These are phyloP conservation scores for Pongo abelii DNA, from an alignment of 2,113 vertebrate species.

Conservation along the genomic window DNA sequence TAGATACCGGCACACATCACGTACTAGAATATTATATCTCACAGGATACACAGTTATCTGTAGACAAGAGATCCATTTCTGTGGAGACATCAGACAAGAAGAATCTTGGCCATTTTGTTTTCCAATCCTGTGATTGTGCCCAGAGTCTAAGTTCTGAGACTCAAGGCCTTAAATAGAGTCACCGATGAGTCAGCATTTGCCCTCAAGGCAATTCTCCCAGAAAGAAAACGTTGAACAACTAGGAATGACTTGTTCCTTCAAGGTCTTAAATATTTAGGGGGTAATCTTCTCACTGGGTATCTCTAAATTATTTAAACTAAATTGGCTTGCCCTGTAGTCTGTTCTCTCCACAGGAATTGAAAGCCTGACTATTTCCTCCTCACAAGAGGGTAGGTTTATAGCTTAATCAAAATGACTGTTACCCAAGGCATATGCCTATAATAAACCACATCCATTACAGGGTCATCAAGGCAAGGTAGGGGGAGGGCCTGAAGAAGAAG, in stretches of 20 bases:
- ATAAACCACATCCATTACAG: conserved; percentile 67
- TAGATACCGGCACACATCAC: not conserved
- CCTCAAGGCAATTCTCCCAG: not conserved
- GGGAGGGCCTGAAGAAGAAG: not conserved
- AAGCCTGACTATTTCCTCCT: conserved; percentile 53
- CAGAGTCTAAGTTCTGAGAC: not conserved
- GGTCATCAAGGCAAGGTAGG: conserved; percentile 52
- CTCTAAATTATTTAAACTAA: conserved; percentile 74
- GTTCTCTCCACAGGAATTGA: conserved; percentile 29
- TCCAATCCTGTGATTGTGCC: not conserved
- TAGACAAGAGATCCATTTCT: not conserved
- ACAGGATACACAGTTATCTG: not conserved
- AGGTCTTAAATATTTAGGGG: conserved; percentile 65
- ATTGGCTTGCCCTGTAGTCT: conserved; percentile 56
- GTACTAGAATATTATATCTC: not conserved
- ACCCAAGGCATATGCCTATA: conserved; percentile 58
- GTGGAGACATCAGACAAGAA: not conserved
- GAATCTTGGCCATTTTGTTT: not conserved
- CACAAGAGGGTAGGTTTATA: conserved; percentile 66
- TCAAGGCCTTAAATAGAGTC: not conserved
- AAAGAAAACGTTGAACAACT: conserved; percentile 51
- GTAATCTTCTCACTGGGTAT: conserved; percentile 62
- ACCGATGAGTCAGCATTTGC: conserved; percentile 26
- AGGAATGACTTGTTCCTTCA: conserved; percentile 30
- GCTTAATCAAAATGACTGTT: conserved; percentile 74